Evolutionary conservation across 2,113 vertebrate species (phyloP), one percentile per base, ranked within the genome.

Genomic region (Uria lomvia): DNA sequence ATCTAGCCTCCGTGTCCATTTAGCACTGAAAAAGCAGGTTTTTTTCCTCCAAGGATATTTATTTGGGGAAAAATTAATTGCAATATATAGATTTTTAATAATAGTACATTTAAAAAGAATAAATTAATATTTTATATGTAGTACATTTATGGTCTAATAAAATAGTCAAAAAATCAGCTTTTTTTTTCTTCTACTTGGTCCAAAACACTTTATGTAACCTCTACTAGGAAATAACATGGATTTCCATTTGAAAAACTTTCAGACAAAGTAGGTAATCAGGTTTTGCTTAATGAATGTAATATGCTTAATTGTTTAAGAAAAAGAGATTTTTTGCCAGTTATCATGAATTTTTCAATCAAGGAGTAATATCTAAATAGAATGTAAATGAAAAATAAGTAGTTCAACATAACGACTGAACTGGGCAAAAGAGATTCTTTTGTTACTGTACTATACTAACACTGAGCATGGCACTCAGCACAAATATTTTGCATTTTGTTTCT

Each of bases 271-370:
- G n/a, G 47, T 67, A 36, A 45, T 15, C 58, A 68, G 16, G 4
- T 71, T 92, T 79, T 77, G 18, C 45, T 94, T 93, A 95, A 68
- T 83, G 4, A 47, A 68, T 6, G 5, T 22, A 90, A 84, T 63
- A 30, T 32, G 11, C 4, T n/a, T 92, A 81, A 82, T 52, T 81
- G 14, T 56, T 96, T 95, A 94, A 88, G 30, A 90, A 87, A 59
- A 86, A 83, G 18, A 88, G 67, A 74, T 91, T 47, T 32, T 92
- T 93, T 91, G 20, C 75, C 4, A 17, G 45, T 85, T 90, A 10
- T 74, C 42, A 96, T 76, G 52, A 90, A 47, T 79, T 97, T 96
- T 58, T 92, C 56, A 85, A 56, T 95, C 63, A 93, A 77, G 43
- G 30, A 75, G 9, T 55, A 96, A 71, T 92, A 89, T 86, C 94